A percentile compares a stretch with the other conserved stretches of the same genome.
Evolutionary conservation across 2,113 vertebrate genomes (phyloP).

Genomic region (Prinia subflava): DNA sequence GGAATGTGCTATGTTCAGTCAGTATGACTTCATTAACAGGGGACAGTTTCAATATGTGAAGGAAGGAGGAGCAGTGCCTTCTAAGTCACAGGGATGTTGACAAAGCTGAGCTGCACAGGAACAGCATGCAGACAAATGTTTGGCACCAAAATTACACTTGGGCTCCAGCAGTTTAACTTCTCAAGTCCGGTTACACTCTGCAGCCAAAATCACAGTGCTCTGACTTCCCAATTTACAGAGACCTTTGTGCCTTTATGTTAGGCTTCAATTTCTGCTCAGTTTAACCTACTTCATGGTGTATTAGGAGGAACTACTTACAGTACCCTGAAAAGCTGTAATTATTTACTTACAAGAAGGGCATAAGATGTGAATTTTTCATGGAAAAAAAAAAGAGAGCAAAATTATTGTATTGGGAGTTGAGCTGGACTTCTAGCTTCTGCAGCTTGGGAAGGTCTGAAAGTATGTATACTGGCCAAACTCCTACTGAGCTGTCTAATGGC

Average conservation of each 20-base stretch:
- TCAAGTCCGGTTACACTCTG: neutral
- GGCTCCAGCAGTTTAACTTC: conserved; percentile 57
- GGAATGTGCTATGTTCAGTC: neutral
- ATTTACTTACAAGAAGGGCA: neutral
- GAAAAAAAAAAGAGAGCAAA: neutral
- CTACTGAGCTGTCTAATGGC: neutral
- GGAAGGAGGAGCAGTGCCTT: conserved; percentile 46
- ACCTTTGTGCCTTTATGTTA: neutral
- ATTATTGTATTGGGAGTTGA: neutral
- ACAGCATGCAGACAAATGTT: conserved; percentile 64
- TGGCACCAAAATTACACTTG: conserved; percentile 55
- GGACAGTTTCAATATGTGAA: conserved; percentile 44
- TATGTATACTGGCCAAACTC: neutral
- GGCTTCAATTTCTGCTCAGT: neutral
- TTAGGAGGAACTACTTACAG: neutral
- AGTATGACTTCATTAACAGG: conserved; percentile 65
- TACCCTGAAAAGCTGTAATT: neutral
- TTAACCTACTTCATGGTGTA: neutral
- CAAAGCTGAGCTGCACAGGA: conserved; percentile 52
- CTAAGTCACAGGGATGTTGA: conserved; percentile 52
- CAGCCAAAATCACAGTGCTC: conserved; percentile 58
- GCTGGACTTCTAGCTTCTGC: neutral
- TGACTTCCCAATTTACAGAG: conserved; percentile 35
- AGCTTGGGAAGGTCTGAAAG: neutral
- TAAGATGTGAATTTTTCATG: neutral